These are phyloP conservation scores for Loxodonta africana DNA, from an alignment of 2,113 vertebrate species.

Conservation along the genomic window DNA sequence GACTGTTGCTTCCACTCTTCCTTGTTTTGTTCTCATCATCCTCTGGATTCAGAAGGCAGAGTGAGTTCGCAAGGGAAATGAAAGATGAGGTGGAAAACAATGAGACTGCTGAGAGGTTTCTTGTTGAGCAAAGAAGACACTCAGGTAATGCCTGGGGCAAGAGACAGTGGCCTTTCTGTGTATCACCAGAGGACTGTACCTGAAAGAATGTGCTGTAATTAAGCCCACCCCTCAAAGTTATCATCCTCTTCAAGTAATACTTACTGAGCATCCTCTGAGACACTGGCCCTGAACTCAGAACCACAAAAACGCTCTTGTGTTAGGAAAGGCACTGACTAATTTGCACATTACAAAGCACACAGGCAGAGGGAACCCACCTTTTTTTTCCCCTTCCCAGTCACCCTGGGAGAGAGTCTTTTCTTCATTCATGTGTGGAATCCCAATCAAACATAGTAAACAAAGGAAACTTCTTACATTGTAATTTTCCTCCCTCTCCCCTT, in stretches of 20 bases:
- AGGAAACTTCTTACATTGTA: conserved; percentile 61
- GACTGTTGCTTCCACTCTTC: background rate
- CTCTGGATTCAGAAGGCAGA: background rate
- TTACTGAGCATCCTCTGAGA: conserved; percentile 29
- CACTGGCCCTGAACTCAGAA: background rate
- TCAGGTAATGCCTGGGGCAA: background rate
- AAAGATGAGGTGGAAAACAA: background rate
- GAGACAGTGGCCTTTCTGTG: background rate
- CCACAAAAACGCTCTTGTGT: background rate
- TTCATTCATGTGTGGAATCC: conserved; percentile 60
- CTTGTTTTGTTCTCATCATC: background rate
- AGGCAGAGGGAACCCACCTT: conserved; percentile 19
- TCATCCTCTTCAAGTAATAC: background rate
- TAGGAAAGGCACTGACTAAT: conserved; percentile 52
- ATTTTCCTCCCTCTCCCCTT: conserved; percentile 13
- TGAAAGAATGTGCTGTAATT: background rate
- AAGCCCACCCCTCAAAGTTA: background rate
- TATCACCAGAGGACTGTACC: background rate
- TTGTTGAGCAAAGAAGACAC: background rate
- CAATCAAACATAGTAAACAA: conserved; percentile 70
- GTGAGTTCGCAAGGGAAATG: background rate
- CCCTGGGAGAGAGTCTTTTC: background rate
- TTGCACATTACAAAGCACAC: conserved; percentile 58
- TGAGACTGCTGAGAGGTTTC: background rate
- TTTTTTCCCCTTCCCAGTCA: background rate